A percentile compares a stretch with the other conserved stretches of the same genome.
Conservation (phyloP, 2,888 invertebrate genomes). For the Teleiodes luculella region DNA sequence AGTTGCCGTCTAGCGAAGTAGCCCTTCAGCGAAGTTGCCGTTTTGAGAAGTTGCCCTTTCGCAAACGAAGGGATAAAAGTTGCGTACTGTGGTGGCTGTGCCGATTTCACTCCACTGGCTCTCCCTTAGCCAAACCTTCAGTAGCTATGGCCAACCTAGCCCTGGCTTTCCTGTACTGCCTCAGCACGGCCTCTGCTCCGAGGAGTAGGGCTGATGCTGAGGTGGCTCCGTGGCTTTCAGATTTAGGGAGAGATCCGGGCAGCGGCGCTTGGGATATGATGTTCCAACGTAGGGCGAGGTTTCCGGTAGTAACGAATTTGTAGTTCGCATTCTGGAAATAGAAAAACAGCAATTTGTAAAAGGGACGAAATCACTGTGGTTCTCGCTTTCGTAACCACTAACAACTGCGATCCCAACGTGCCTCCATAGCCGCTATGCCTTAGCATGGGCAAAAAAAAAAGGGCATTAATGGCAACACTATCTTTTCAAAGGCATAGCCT, state of each 20-base stretch:
- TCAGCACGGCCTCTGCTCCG: constrained; percentile 56
- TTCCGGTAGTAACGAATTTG: constrained; percentile 42
- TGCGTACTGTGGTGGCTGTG: neutral
- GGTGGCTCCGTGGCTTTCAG: constrained; percentile 17
- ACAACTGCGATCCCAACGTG: no score
- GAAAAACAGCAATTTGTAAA: no score
- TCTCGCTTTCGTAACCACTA: no score
- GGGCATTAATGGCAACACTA: no score
- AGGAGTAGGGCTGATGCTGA: constrained; percentile 44
- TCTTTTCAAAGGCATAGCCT: no score
- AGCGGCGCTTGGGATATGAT: constrained; percentile 36
- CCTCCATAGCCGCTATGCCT: no score
- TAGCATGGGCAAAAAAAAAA: no score
- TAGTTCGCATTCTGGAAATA: constrained; percentile 46
- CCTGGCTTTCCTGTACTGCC: constrained; percentile 51
- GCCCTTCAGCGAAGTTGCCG: no score
- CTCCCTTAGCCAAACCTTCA: constrained; percentile 29
- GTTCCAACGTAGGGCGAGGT: constrained; percentile 44
- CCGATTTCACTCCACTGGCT: neutral
- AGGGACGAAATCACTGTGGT: no score
- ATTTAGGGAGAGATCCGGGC: neutral
- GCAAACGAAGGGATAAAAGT: no score
- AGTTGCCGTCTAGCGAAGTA: no score
- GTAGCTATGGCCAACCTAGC: constrained; percentile 54
- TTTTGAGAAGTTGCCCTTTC: no score